phyloP scores from a whole-genome alignment of 2,113 vertebrate genomes.

The Glareola pratincola region DNA sequence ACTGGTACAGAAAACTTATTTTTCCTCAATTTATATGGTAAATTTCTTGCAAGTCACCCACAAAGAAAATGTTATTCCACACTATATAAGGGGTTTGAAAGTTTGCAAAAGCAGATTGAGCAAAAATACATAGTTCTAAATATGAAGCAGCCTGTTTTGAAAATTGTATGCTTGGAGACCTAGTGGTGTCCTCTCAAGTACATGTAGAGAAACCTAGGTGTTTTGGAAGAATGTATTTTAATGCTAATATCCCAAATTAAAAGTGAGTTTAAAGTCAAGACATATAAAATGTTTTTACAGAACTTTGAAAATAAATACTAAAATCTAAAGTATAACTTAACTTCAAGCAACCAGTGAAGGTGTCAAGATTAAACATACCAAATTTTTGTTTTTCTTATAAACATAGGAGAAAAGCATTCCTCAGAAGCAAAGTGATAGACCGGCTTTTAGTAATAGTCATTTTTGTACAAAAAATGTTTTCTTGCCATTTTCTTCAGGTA shows the following conservation, averaged over 20 bases:
- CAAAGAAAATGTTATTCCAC: not conserved
- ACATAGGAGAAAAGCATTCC: not conserved
- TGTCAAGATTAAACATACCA: not conserved
- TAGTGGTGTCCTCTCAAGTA: not conserved
- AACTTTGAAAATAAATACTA: not conserved
- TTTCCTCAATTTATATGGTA: not conserved
- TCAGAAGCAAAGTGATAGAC: not conserved
- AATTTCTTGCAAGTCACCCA: not conserved
- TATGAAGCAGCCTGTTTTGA: not conserved
- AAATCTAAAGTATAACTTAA: not conserved
- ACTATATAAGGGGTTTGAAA: not conserved
- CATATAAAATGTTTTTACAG: not conserved
- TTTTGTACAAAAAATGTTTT: not conserved
- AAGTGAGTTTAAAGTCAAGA: not conserved
- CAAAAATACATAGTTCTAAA: not conserved
- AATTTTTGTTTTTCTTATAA: not conserved
- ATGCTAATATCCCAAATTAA: not conserved
- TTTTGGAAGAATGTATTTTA: not conserved
- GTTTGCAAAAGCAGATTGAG: not conserved
- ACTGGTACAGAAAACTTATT: not conserved
- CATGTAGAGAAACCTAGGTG: not conserved
- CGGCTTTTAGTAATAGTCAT: not conserved
- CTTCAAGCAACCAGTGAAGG: not conserved
- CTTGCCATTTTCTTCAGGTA: not conserved
- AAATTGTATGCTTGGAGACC: not conserved